Evolutionary conservation across 1,140 invertebrate species (phyloP).

Genomic region (Anastrepha ludens): DNA sequence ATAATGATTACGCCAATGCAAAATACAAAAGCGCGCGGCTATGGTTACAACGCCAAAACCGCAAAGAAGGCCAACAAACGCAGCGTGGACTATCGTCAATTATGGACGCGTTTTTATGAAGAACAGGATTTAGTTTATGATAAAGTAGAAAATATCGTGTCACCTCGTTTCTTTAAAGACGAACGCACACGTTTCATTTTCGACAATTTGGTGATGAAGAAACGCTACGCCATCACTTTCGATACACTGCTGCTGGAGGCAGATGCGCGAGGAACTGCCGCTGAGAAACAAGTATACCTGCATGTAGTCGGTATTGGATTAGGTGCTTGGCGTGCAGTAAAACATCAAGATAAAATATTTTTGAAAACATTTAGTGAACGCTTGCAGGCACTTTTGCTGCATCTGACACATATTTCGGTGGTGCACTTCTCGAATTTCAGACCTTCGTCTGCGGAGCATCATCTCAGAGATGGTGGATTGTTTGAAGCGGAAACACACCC

Average conservation of each 20-base stretch:
- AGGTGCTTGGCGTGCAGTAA: conserved; percentile 68
- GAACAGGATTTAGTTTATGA: conserved; percentile 60
- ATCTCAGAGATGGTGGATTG: conserved; percentile 61
- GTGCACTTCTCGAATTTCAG: conserved; percentile 72
- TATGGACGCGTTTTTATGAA: conserved; percentile 67
- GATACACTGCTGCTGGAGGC: conserved; percentile 67
- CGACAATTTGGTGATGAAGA: conserved; percentile 70
- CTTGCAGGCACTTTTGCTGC: conserved; percentile 60
- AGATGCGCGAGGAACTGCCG: conserved; percentile 60
- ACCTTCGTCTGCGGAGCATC: conserved; percentile 58
- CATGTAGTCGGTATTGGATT: conserved; percentile 72
- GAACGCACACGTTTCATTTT: conserved; percentile 56
- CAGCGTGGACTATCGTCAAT: conserved; percentile 62
- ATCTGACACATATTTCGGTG: conserved; percentile 64
- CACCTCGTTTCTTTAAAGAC: conserved; percentile 28
- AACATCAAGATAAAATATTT: conserved; percentile 71
- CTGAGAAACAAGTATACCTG: conserved; percentile 63
- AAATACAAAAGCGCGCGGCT: conserved; percentile 76
- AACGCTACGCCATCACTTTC: conserved; percentile 69
- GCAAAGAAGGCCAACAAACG: conserved; percentile 78
- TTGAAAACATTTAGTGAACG: conserved; percentile 70
- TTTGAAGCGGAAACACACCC: conserved; percentile 62
- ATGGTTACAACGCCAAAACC: conserved; percentile 76
- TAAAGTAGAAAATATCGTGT: background rate
- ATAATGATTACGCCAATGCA: conserved; percentile 76